phyloP scores from a whole-genome alignment of 2,113 vertebrate species.

The Nibea albiflora region DNA sequence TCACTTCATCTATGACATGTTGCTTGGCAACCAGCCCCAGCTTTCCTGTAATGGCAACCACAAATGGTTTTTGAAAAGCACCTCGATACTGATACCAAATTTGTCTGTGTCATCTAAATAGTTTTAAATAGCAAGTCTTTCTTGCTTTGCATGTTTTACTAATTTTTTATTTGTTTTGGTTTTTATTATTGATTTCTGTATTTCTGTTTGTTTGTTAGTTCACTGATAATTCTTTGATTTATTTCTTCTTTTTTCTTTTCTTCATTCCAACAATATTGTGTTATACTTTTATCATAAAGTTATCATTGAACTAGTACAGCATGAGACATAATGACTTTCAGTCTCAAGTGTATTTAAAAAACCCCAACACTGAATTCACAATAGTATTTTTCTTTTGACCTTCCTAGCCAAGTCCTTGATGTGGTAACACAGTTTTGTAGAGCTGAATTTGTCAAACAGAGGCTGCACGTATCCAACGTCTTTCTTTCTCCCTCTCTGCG shows the following conservation, averaged over 20 bases:
- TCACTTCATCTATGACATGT: slow-evolving; percentile 47
- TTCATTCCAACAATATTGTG: background rate
- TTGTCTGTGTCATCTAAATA: background rate
- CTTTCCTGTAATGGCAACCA: slow-evolving; percentile 74
- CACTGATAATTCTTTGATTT: too few relatives aligned
- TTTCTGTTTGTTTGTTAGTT: background rate
- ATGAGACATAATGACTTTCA: background rate
- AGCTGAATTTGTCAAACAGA: background rate
- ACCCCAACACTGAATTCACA: background rate
- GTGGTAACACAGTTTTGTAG: too few relatives aligned
- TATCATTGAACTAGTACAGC: background rate
- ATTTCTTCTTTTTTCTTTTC: background rate
- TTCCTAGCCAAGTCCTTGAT: background rate
- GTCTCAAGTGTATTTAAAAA: background rate
- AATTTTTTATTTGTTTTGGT: too few relatives aligned
- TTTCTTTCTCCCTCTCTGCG: background rate
- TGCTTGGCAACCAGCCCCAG: slow-evolving; percentile 54
- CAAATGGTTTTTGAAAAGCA: slow-evolving; percentile 27
- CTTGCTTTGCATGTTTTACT: too few relatives aligned
- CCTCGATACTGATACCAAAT: background rate
- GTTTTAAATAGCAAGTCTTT: too few relatives aligned
- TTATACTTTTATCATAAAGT: background rate
- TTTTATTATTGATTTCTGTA: background rate
- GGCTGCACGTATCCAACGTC: background rate
- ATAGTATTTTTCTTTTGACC: background rate